Base-by-base conservation (phyloP, 2,888 invertebrate genomes). In the Athrips mouffetella region DNA sequence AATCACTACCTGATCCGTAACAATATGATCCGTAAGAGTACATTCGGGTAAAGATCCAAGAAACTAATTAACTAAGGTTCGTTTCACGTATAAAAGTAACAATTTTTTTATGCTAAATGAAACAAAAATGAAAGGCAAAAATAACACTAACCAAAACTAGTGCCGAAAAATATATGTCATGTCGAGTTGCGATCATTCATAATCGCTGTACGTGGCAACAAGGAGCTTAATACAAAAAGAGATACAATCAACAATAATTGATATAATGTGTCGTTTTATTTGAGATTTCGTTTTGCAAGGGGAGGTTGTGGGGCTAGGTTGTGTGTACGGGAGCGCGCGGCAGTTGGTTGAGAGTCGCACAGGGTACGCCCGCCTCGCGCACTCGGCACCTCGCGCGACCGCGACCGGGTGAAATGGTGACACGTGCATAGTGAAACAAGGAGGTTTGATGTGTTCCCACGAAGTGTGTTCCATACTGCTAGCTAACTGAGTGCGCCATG, bases 341-440 rank as follows among this genome's bases (percentile, higher is more conserved):
- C 87, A 89, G 89, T 89, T 75, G 73, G 67, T 76, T 75, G 75
- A 70, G 75, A 79, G 79, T 79, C 70, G 66, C 68, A 56, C 57
- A 65, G 56, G 75, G 75, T 75, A 73, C 82, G 82, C 68, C 65
- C 73, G 64, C 57, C 70, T 66, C 69, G 55, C 59, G 46, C 53
- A 53, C 55, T 57, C 52, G 51, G 48, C 33, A 52, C 45, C 50
- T 55, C 50, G 37, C 59, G 48, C 56, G 50, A 61, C 58, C 59
- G 58, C 61, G 60, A n/a, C n/a, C n/a, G 63, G 59, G 59, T 66
- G 65, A 67, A 59, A 57, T 56, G 57, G 56, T 37, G 21, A 37
- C 61, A 64, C 64, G 71, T 76, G 73, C 60, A 68, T 56, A 52
- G 58, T 63, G 61, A 45, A 45, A 35, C 35, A 44, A 44, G 31